Base-by-base conservation (phyloP, 2,888 invertebrate genomes). In the Brachypterus glaber region DNA sequence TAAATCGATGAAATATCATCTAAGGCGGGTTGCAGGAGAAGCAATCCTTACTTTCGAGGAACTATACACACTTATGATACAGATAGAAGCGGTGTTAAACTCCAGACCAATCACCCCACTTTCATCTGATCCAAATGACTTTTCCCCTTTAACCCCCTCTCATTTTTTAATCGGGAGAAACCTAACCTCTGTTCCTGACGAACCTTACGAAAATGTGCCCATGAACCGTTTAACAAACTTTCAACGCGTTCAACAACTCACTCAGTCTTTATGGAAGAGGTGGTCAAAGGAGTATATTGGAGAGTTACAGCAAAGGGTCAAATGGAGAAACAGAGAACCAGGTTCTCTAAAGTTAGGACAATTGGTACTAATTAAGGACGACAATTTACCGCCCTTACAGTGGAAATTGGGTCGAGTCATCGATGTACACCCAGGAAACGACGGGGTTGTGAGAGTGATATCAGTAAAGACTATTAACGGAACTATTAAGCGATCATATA, bases 11-110 rank as follows among this genome's bases (percentile, higher is more conserved):
- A 43, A 48, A 33, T 24, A 8, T 13, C 39, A 42, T 33, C 11
- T 46, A 3, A 46, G 41, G 26, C 21, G 38, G 5, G 26, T 42
- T 4, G 27, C 42, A 12, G 41, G 43, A 7, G 35, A 35, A 27
- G 17, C 38, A 12, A 4, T 30, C n/a, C 27, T 45, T 9, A 47
- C 44, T n/a, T 27, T 27, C 18, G 33, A 33, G 18, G 27, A 27
- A 11, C 12, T 27, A 11, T 11, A 5, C 18, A 33, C 33, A 4
- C 8, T 33, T 4, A 9, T 33, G 9, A n/a, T 12, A 8, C 33
- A 33, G 21, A 33, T 33, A 17, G 33, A 33, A 21, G 33, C n/a
- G 24, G 12, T 33, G n/a, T 11, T 21, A 21, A 33, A 33, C 21
- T 33, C 33, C 27, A 9, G 27, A 11, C 27, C 27, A 9, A 9